A percentile compares a stretch with the other conserved stretches of the same genome.
Conservation (phyloP, 2,797 vertebrate species). For the Loris lydekkerianus region DNA sequence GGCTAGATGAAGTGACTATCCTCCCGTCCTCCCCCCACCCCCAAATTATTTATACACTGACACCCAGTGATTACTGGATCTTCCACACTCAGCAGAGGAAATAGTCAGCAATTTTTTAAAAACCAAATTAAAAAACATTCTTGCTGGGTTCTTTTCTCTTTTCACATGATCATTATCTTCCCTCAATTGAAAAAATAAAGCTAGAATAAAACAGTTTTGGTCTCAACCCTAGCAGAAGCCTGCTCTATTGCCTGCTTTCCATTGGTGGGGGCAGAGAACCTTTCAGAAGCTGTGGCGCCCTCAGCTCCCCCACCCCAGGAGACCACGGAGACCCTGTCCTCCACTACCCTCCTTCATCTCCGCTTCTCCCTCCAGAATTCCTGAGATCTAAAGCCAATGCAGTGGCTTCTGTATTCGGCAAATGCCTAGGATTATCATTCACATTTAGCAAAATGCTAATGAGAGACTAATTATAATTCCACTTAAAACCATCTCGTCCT, state of each 20-base stretch:
- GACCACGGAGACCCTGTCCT: not conserved
- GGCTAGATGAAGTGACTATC: not conserved
- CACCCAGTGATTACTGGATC: not conserved
- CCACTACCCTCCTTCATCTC: not conserved
- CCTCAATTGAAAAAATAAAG: conserved; percentile 7
- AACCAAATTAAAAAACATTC: conserved; percentile 19
- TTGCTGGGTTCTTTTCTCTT: not conserved
- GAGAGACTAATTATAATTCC: not conserved
- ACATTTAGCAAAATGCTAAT: conserved; percentile 42
- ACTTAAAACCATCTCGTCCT: conserved; percentile 42
- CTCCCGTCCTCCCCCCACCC: not conserved
- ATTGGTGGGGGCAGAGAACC: not conserved
- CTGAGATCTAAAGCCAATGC: not conserved
- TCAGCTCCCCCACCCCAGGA: not conserved
- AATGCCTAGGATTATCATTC: not conserved
- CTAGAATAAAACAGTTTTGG: not conserved
- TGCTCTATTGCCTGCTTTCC: not conserved
- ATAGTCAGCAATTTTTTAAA: not conserved
- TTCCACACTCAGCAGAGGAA: not conserved
- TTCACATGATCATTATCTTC: conserved; percentile 38
- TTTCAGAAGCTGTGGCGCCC: not conserved
- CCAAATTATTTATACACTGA: not conserved
- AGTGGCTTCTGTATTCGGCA: not conserved
- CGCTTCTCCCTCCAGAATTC: not conserved
- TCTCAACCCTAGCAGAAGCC: not conserved